These are phyloP conservation scores for Bubo scandiacus DNA, from an alignment of 2,113 vertebrate species.

Conservation along the genomic window DNA sequence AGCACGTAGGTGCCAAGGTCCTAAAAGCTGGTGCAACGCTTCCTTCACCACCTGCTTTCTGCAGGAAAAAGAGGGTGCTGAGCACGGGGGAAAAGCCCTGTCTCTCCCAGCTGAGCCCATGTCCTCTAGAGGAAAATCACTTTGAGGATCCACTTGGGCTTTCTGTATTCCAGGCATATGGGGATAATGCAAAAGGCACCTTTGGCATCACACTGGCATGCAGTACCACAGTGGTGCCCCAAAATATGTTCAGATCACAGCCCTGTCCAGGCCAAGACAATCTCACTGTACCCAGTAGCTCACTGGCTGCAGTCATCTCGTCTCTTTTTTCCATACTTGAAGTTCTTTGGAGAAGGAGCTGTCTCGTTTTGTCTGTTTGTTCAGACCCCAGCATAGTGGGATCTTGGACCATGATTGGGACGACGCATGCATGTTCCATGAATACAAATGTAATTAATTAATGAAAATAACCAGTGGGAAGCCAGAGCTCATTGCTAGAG, in stretches of 20 bases:
- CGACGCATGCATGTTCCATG: not conserved
- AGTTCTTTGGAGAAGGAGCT: not conserved
- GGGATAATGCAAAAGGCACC: not conserved
- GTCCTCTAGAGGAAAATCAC: not conserved
- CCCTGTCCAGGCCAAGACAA: not conserved
- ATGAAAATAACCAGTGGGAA: not conserved
- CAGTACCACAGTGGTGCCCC: not conserved
- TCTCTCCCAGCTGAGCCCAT: not conserved
- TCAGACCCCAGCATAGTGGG: not conserved
- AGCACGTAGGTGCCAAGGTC: not conserved
- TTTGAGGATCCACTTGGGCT: not conserved
- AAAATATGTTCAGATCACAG: fast-evolving
- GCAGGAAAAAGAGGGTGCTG: not conserved
- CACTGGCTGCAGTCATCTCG: not conserved
- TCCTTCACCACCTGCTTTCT: not conserved
- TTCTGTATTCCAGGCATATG: not conserved
- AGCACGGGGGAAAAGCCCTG: not conserved
- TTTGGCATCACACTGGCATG: not conserved
- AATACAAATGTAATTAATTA: conserved; percentile 26
- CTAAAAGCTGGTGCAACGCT: not conserved
- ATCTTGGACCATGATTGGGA: not conserved
- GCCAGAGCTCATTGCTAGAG: not conserved
- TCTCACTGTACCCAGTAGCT: not conserved
- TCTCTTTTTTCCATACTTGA: not conserved
- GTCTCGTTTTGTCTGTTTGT: not conserved